Evolutionary conservation across 2,797 vertebrate species (phyloP).

Genomic region (Microctenopoma lineatum): DNA sequence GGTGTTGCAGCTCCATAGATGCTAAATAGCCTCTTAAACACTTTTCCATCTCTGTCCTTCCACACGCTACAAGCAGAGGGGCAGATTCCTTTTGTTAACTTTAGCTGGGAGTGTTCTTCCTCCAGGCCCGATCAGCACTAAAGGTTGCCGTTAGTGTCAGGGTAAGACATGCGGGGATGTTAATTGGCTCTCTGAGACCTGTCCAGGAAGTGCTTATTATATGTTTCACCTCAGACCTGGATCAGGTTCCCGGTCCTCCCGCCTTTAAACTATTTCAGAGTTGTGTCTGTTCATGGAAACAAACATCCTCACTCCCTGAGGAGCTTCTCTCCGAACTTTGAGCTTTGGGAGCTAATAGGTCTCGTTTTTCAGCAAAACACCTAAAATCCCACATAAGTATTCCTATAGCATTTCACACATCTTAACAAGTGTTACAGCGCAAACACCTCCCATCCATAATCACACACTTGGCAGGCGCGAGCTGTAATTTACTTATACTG

Average conservation of each 20-base stretch:
- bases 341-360: slow-evolving; percentile 1
- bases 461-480: slow-evolving; percentile 67
- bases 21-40: slow-evolving; percentile 18
- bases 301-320: neutral
- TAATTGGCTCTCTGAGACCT: no score
- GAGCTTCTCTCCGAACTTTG: neutral
- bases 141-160: no score
- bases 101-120: slow-evolving; percentile 22
- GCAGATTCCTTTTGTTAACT: slow-evolving; percentile 40
- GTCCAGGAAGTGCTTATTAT: no score
- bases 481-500: slow-evolving; percentile 72
- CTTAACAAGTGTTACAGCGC: slow-evolving; percentile 53
- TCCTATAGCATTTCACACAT: slow-evolving; percentile 19
- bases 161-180: no score
- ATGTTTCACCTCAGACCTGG: no score
- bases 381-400: slow-evolving; percentile 13
- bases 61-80: slow-evolving; percentile 17
- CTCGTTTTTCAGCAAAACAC: slow-evolving; percentile 6
- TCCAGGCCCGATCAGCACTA: no score
- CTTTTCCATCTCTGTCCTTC: slow-evolving; percentile 19
- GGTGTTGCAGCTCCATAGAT: slow-evolving; percentile 2
- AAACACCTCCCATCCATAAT: slow-evolving; percentile 62
- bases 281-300: no score
- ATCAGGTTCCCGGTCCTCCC: no score
- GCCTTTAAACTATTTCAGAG: no score